Base-by-base conservation (phyloP, 2,888 invertebrate genomes). In the Glyphotaelius pellucidus region DNA sequence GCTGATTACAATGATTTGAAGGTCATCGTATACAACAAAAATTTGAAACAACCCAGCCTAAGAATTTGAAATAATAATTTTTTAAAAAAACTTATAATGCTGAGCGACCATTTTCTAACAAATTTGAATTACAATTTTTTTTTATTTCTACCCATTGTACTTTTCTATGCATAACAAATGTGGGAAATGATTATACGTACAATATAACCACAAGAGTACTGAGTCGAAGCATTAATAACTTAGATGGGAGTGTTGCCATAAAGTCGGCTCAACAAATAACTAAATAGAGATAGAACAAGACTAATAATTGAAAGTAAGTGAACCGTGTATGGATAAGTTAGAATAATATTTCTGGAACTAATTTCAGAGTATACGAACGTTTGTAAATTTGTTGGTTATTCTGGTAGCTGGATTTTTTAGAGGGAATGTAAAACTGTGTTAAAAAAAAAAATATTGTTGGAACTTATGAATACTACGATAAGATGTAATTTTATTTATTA, bases 331-430 rank as follows among this genome's bases (percentile, higher is more conserved):
- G 67, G 67, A 25, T 67, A 67, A 67, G 67, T 67, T 67, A 67
- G 67, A 67, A n/a, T 67, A 67, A n/a, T 25, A 67, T 25, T 67
- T 67, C 67, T 67, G 67, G n/a, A 67, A n/a, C 25, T n/a, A 67
- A 67, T 67, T 67, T 67, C 67, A 67, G 67, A 67, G 67, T 67
- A 67, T 67, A 67, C 67, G 67, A 67, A 67, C 25, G 30, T 89
- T 91, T 92, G 92, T 92, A 91, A 92, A 92, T 92, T 92, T 92
- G 91, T 92, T 92, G 91, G 90, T 92, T 87, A 91, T 91, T 90
- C 31, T 38, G 85, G 83, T 88, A 89, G 47, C 47, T 89, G 91
- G 85, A 89, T 30, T 87, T 81, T 32, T 81, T 80, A 80, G n/a
- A 32, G 52, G 42, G 42, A 91, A 30, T 90, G 84, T 92, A 88